phyloP scores from a whole-genome alignment of 37 sponge, comb jelly and placozoan genomes.

The Halisarca cf. caerulea region DNA sequence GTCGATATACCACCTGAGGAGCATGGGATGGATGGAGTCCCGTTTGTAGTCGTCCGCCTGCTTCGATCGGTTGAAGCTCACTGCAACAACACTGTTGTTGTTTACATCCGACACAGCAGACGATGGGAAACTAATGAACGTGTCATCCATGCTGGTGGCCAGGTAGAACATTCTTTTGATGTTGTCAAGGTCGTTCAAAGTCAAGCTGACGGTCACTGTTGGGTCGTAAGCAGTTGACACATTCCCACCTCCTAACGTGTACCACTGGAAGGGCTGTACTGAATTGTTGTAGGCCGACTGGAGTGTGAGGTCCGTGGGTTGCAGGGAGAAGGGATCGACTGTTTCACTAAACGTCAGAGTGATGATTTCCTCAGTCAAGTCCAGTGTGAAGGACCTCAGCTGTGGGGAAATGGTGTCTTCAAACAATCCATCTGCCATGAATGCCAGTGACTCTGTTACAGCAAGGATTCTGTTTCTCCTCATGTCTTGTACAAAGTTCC shows the following conservation, averaged over 20 bases:
- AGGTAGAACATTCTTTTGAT: constrained; percentile 63
- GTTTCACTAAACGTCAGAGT: constrained; percentile 67
- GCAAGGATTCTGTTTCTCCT: constrained; percentile 30
- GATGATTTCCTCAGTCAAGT: constrained; percentile 63
- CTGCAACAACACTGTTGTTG: constrained; percentile 57
- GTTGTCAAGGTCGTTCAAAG: constrained; percentile 53
- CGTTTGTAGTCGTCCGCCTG: constrained; percentile 46
- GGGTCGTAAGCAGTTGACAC: constrained; percentile 39
- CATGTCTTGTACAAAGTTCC: constrained; percentile 65
- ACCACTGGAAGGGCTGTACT: constrained; percentile 13
- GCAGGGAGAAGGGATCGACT: constrained; percentile 47
- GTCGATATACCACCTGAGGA: constrained; percentile 48
- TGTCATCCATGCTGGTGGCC: constrained; percentile 54
- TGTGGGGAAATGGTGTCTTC: constrained; percentile 48
- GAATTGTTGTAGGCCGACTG: constrained; percentile 39
- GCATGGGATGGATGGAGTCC: constrained; percentile 52
- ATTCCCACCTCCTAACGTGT: constrained; percentile 63
- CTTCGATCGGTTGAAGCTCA: constrained; percentile 28
- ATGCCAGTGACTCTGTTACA: constrained; percentile 13
- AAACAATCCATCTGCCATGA: constrained; percentile 10
- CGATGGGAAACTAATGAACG: constrained; percentile 49
- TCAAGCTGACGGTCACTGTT: constrained; percentile 27
- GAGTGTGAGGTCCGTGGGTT: constrained; percentile 47
- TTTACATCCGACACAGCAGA: constrained; percentile 59
- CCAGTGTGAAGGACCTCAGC: constrained; percentile 51